Percentiles rank a stretch among this genome's conserved stretches.
Evolutionary conservation across 1,140 invertebrate genomes (phyloP).

Genomic region (Zaprionus davidi): DNA sequence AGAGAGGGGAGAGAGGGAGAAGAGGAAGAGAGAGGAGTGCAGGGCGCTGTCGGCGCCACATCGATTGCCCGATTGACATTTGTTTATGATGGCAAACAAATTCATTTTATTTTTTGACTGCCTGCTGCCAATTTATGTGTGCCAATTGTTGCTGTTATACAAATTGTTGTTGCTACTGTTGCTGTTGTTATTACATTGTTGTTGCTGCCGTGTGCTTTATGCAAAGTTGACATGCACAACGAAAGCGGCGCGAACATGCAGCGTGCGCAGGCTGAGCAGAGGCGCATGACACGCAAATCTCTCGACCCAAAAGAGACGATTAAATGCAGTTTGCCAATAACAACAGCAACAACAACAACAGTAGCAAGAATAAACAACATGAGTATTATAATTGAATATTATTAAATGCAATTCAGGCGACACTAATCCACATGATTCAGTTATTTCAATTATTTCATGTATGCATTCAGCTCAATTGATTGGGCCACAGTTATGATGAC

Average conservation of each 20-base stretch:
- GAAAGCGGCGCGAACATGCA: slow-evolving; percentile 18
- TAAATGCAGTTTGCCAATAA: slow-evolving; percentile 9
- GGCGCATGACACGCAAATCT: slow-evolving; percentile 30
- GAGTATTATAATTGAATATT: neutral
- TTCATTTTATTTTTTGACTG: slow-evolving; percentile 39
- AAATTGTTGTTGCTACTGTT: slow-evolving; percentile 16
- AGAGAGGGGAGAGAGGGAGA: neutral
- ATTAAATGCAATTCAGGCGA: neutral
- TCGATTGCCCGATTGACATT: slow-evolving; percentile 29
- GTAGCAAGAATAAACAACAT: neutral
- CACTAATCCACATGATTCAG: neutral
- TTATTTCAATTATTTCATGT: neutral
- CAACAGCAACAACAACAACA: neutral
- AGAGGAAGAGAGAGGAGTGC: neutral
- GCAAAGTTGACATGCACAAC: slow-evolving; percentile 73
- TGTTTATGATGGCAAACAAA: slow-evolving; percentile 75
- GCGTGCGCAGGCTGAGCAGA: neutral
- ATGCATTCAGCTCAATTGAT: neutral
- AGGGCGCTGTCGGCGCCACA: neutral
- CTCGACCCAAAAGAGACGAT: slow-evolving; percentile 1
- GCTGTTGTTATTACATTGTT: slow-evolving; percentile 8
- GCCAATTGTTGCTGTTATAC: slow-evolving; percentile 55
- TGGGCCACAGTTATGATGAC: no score
- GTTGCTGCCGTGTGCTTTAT: slow-evolving; percentile 46
- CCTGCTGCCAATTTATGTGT: slow-evolving; percentile 59